Evolutionary conservation across 2,113 vertebrate genomes (phyloP).

Genomic region (Microcebus tavaratra): DNA sequence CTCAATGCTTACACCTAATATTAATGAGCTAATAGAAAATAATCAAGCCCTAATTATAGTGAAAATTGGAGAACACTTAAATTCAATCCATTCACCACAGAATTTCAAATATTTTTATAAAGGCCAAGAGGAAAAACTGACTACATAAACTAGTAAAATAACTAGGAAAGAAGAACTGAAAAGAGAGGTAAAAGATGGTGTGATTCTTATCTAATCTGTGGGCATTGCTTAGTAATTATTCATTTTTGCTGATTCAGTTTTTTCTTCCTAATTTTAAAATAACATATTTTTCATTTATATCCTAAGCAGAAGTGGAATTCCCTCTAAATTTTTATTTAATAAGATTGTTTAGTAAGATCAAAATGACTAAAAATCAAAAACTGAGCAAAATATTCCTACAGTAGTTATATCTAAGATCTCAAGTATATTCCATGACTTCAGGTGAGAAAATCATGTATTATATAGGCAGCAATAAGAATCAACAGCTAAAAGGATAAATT

Average conservation of each 20-base stretch:
- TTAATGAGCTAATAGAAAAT: slow-evolving; percentile 42
- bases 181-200: not conserved
- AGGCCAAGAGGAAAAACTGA: not conserved
- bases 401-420: not conserved
- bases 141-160: slow-evolving; percentile 10
- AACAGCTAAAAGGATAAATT: not conserved
- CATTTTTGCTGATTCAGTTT: not conserved
- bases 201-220: not conserved
- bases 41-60: not conserved
- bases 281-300: slow-evolving; percentile 2
- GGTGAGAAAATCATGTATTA: not conserved
- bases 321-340: not conserved
- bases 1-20: not conserved
- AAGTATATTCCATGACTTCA: not conserved
- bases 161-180: not conserved
- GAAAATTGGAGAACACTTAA: not conserved
- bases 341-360: slow-evolving; percentile 15
- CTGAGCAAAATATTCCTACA: not conserved
- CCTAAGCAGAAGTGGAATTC: not conserved
- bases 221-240: not conserved
- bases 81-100: not conserved
- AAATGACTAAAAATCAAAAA: not conserved
- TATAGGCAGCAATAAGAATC: not conserved
- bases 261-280: slow-evolving; percentile 28
- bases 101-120: slow-evolving; percentile 38